These are phyloP conservation scores for Heliconius charithonia DNA, from an alignment of 2,888 invertebrate genomes.

Conservation along the genomic window DNA sequence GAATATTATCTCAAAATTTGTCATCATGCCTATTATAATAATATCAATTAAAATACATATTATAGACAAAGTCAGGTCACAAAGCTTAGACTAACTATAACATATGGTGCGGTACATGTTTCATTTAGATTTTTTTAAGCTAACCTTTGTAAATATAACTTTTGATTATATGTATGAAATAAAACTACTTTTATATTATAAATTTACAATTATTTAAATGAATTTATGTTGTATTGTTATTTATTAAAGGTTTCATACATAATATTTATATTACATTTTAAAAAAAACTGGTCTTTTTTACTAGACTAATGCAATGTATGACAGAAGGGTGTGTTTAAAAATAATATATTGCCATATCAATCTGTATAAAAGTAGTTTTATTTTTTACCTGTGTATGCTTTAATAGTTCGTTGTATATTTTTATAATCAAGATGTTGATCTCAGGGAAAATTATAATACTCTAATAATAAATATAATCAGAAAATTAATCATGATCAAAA, in stretches of 20 bases:
- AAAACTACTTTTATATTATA: slow-evolving; percentile 4
- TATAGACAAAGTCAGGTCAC: slow-evolving; percentile 24
- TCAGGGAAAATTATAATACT: neutral
- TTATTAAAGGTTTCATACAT: no score
- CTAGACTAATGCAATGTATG: neutral
- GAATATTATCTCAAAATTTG: no score
- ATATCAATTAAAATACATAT: neutral
- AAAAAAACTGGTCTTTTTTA: neutral
- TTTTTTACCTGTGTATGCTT: neutral
- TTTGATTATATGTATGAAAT: neutral
- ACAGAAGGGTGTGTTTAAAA: neutral
- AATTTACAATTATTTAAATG: neutral
- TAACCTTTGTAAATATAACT: slow-evolving; percentile 6
- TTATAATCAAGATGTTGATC: neutral
- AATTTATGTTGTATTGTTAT: no score
- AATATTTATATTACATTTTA: no score
- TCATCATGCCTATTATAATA: neutral
- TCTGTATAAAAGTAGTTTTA: slow-evolving; percentile 4
- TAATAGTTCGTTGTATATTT: slow-evolving; percentile 14
- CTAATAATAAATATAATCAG: neutral
- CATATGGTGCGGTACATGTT: slow-evolving; percentile 3
- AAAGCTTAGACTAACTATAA: slow-evolving; percentile 17
- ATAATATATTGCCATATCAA: neutral
- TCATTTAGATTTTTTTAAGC: neutral
- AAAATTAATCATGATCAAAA: no score